These are phyloP conservation scores for Macropodus opercularis DNA, from an alignment of 2,797 vertebrate species.

Conservation along the genomic window DNA sequence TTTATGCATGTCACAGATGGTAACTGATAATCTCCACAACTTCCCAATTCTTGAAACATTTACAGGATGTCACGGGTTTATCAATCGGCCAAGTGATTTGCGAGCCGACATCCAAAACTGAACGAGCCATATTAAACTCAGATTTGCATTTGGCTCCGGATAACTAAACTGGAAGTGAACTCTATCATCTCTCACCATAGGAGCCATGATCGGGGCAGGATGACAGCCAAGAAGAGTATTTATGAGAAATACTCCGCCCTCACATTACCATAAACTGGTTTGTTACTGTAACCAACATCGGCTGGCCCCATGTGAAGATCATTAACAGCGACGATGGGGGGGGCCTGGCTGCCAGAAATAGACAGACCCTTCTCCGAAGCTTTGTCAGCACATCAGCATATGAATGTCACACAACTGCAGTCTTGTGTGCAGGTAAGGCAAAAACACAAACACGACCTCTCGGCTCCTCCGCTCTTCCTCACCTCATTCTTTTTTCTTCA, in stretches of 20 bases:
- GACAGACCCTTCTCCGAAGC: slow-evolving; percentile 47
- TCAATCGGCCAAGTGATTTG: slow-evolving; percentile 38
- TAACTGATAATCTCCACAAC: slow-evolving; percentile 35
- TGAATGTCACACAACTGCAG: slow-evolving; percentile 28
- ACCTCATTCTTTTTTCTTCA: slow-evolving; percentile 12
- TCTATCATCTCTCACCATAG: slow-evolving; percentile 34
- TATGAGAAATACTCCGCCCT: slow-evolving; percentile 70
- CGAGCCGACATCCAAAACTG: slow-evolving; percentile 27
- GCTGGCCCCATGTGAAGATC: slow-evolving; percentile 69
- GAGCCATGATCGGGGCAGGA: slow-evolving; percentile 40
- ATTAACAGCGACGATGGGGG: slow-evolving; percentile 62
- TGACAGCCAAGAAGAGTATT: slow-evolving; percentile 52
- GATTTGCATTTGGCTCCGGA: slow-evolving; percentile 25
- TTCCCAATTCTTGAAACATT: slow-evolving; percentile 32
- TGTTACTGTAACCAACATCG: slow-evolving; percentile 72
- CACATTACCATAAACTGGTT: slow-evolving; percentile 74
- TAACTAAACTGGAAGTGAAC: slow-evolving; percentile 36
- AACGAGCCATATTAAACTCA: slow-evolving; percentile 27
- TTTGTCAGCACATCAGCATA: slow-evolving; percentile 44
- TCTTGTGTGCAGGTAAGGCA: slow-evolving; percentile 35
- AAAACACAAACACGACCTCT: not conserved
- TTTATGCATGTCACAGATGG: slow-evolving; percentile 42
- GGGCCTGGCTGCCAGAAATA: slow-evolving; percentile 67
- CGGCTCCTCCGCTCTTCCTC: slow-evolving; percentile 6
- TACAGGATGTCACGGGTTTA: slow-evolving; percentile 32